phyloP scores from a whole-genome alignment of 2,113 vertebrate species.

The Zeus faber region DNA sequence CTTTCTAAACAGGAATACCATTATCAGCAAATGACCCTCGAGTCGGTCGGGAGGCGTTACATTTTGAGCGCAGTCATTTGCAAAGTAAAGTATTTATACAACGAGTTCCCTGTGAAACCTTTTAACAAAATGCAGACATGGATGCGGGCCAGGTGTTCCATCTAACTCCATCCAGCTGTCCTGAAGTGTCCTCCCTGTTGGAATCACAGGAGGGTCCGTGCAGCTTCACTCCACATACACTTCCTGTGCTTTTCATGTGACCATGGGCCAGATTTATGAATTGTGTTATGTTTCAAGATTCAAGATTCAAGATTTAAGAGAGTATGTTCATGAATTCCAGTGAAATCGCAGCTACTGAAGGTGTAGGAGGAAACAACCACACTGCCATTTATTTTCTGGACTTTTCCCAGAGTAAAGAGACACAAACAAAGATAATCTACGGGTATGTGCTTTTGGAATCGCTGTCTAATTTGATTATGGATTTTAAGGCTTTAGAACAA shows the following conservation, averaged over 20 bases:
- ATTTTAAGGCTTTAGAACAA: no score
- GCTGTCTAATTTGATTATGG: no score
- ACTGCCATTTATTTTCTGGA: conserved; percentile 12
- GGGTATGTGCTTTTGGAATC: not conserved
- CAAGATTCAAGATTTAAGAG: no score
- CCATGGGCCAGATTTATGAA: conserved; percentile 18
- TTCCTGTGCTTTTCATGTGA: conserved; percentile 20
- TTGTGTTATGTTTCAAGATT: no score
- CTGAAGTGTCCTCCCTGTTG: conserved; percentile 36
- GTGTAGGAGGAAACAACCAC: conserved; percentile 10
- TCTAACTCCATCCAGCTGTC: conserved; percentile 60
- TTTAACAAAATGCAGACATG: conserved; percentile 54
- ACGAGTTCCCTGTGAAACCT: conserved; percentile 36
- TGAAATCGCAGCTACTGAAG: conserved; percentile 17
- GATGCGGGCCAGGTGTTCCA: conserved; percentile 53
- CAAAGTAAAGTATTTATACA: conserved; percentile 42
- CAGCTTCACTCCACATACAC: conserved; percentile 54
- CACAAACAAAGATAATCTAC: not conserved
- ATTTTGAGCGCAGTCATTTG: conserved; percentile 20
- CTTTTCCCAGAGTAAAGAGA: not conserved
- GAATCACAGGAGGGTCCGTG: conserved; percentile 53
- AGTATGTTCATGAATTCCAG: conserved; percentile 20
- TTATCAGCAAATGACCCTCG: conserved; percentile 3
- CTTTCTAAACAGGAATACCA: not conserved
- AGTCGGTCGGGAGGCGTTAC: no score